Evolutionary conservation across 2,797 vertebrate species (phyloP).

Genomic region (Hydrolagus colliei): DNA sequence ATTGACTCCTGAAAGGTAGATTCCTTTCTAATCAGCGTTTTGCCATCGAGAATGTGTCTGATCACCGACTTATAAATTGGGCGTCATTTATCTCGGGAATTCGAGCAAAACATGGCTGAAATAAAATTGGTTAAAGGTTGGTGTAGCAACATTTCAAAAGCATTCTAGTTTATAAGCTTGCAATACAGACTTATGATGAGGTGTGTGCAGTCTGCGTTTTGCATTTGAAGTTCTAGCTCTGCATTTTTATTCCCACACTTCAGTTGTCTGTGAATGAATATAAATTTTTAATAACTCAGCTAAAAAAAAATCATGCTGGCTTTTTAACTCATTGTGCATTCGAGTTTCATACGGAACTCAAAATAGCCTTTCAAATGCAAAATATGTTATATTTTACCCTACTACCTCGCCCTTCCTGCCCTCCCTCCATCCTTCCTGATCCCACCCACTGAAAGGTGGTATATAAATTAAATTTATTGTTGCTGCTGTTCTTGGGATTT

Average conservation of each 20-base stretch:
- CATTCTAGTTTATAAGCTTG: not conserved
- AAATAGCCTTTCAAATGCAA: not conserved
- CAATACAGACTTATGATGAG: not conserved
- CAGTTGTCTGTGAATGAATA: not conserved
- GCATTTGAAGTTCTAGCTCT: not conserved
- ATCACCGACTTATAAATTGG: not conserved
- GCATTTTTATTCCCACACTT: not conserved
- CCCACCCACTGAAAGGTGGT: too few species aligned
- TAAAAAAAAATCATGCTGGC: not conserved
- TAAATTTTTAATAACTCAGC: not conserved
- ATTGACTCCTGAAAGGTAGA: not conserved
- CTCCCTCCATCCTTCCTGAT: too few species aligned
- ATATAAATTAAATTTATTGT: too few species aligned
- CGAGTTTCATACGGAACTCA: not conserved
- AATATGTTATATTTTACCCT: not conserved
- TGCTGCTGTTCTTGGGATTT: not conserved
- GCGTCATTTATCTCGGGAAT: not conserved
- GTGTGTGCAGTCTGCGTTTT: not conserved
- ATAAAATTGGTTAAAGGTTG: not conserved
- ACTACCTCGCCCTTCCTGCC: too few species aligned
- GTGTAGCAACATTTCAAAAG: not conserved
- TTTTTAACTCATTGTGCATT: not conserved
- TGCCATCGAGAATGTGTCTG: too few species aligned
- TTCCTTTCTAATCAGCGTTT: not conserved
- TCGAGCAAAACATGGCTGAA: not conserved